phyloP scores from a whole-genome alignment of 2,797 vertebrate genomes.

The Tapera naevia region DNA sequence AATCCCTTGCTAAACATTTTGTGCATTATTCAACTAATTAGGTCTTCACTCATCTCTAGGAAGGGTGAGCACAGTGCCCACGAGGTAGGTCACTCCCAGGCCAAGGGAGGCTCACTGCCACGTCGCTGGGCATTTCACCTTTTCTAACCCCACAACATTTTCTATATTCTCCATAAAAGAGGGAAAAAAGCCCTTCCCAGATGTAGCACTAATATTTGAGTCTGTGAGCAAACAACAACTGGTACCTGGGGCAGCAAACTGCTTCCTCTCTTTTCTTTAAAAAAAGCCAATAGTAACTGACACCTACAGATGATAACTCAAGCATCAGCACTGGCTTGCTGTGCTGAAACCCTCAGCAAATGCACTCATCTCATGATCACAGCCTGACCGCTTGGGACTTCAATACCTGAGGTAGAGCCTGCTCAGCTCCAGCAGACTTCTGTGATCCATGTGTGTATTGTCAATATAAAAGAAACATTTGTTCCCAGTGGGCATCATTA shows the following conservation, averaged over 20 bases:
- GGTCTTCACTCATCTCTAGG: neutral
- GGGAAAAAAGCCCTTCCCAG: neutral
- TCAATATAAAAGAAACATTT: neutral
- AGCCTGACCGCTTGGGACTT: neutral
- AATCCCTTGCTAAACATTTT: neutral
- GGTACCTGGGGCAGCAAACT: neutral
- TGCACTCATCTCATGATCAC: neutral
- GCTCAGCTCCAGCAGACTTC: neutral
- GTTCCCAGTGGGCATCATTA: neutral
- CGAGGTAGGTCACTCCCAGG: neutral
- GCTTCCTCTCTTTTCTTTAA: neutral
- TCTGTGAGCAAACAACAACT: neutral
- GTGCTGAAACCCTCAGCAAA: neutral
- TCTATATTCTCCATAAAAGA: neutral
- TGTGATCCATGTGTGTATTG: accelerated
- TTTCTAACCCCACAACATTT: too few species aligned
- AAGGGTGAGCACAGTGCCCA: accelerated
- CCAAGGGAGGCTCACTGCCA: neutral
- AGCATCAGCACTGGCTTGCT: neutral
- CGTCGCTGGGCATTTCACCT: neutral
- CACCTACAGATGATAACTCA: neutral
- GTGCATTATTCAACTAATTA: neutral
- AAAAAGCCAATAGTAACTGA: neutral
- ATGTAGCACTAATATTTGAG: neutral
- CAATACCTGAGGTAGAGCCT: accelerated